phyloP scores from a whole-genome alignment of 2,888 invertebrate species.

The Aphidoletes aphidimyza region DNA sequence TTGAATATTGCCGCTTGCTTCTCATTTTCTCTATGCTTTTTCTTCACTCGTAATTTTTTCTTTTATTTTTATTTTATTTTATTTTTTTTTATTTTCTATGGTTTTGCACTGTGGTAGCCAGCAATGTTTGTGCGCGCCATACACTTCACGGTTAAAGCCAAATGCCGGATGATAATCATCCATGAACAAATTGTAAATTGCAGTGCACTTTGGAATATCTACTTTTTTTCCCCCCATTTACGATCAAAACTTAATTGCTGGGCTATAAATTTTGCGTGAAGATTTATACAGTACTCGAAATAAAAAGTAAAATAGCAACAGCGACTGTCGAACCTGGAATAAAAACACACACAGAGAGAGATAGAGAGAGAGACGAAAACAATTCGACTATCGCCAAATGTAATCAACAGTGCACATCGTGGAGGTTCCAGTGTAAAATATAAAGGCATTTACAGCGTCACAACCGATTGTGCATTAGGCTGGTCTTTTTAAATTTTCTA shows the following conservation, averaged over 20 bases:
- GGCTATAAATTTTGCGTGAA: constrained; percentile 22
- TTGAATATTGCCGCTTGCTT: background rate
- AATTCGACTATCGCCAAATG: too few relatives aligned
- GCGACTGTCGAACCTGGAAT: background rate
- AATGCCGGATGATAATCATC: constrained; percentile 20
- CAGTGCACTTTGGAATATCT: background rate
- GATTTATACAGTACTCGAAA: constrained; percentile 7
- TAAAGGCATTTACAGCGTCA: too few relatives aligned
- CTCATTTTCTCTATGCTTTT: too few relatives aligned
- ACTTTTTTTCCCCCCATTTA: background rate
- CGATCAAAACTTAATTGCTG: constrained; percentile 9
- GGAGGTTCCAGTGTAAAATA: too few relatives aligned
- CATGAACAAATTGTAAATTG: constrained; percentile 26
- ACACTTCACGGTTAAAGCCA: background rate
- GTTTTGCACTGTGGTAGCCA: too few relatives aligned
- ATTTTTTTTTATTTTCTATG: too few relatives aligned
- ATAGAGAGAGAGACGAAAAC: background rate
- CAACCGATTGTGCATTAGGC: too few relatives aligned
- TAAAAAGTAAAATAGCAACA: background rate
- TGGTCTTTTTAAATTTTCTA: background rate
- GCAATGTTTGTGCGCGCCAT: too few relatives aligned
- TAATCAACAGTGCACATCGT: too few relatives aligned
- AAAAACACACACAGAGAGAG: background rate
- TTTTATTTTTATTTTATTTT: too few relatives aligned
- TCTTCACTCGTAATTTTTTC: too few relatives aligned